Conservation (phyloP, 2,797 vertebrate species). For the Synanceia verrucosa region DNA sequence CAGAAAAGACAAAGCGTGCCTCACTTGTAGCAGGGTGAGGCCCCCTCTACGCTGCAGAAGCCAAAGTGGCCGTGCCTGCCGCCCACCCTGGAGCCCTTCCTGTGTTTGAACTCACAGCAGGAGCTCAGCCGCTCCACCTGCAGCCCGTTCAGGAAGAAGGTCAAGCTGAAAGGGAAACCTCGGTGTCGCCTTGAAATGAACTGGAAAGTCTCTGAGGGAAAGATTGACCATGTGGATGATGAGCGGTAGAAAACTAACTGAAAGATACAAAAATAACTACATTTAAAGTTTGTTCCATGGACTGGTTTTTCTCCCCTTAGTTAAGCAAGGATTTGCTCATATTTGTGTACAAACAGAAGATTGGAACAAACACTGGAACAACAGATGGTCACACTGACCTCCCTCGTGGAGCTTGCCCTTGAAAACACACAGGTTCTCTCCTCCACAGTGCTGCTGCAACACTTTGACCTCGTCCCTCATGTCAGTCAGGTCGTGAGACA, state of each 20-base stretch:
- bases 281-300: background rate
- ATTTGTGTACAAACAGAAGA: background rate
- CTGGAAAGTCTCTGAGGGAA: slow-evolving; percentile 88
- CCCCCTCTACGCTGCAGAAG: slow-evolving; percentile 86
- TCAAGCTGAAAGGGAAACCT: slow-evolving; percentile 97
- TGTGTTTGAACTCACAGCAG: slow-evolving; percentile 95
- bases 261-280: background rate
- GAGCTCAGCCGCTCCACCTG: slow-evolving; percentile 94
- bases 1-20: slow-evolving; percentile 18
- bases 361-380: background rate
- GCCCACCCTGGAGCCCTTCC: slow-evolving; percentile 84
- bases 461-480: slow-evolving; percentile 90
- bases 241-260: background rate
- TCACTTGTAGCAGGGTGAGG: slow-evolving; percentile 95
- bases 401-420: slow-evolving; percentile 88
- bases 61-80: slow-evolving; percentile 89
- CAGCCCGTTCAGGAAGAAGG: slow-evolving; percentile 92
- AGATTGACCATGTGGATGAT: background rate
- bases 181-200: slow-evolving; percentile 90
- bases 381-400: slow-evolving; percentile 79
- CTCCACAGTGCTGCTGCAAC: slow-evolving; percentile 95
- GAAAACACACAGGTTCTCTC: slow-evolving; percentile 95
- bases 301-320: too few species aligned
- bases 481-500: slow-evolving; percentile 80
- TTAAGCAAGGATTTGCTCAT: background rate